These are phyloP conservation scores for Loriculus beryllinus DNA, from an alignment of 2,797 vertebrate species.

Conservation along the genomic window DNA sequence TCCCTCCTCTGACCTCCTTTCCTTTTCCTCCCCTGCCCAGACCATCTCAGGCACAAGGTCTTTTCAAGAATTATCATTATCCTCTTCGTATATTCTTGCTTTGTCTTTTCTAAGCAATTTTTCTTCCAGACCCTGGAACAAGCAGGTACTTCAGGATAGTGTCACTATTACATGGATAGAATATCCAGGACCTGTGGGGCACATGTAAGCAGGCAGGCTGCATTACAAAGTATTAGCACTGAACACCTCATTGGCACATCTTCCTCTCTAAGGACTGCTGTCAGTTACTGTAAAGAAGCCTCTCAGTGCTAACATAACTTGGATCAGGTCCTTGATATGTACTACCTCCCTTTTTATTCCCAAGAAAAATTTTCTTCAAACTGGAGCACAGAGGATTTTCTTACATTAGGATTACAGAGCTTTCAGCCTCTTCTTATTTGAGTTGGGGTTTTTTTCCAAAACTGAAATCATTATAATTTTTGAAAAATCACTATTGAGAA, in stretches of 20 bases:
- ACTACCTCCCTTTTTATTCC: background rate
- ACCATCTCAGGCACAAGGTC: background rate
- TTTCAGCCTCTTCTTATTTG: background rate
- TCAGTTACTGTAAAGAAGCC: background rate
- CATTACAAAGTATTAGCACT: background rate
- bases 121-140: background rate
- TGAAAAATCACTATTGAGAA: background rate
- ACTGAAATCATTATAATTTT: background rate
- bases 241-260: background rate
- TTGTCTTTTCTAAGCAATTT: background rate
- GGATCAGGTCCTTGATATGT: background rate
- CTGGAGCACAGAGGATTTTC: background rate
- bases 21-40: rapidly evolving
- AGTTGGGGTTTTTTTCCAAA: rapidly evolving
- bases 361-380: background rate
- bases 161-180: background rate
- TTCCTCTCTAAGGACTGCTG: background rate
- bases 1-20: background rate
- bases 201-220: background rate
- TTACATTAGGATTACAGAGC: background rate
- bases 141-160: background rate
- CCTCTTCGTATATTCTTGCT: background rate
- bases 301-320: background rate
- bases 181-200: background rate
- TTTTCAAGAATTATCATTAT: background rate